Percentiles rank a stretch among this genome's conserved stretches.
Conservation (phyloP, 2,797 vertebrate species). For the Synaphobranchus kaupii region DNA sequence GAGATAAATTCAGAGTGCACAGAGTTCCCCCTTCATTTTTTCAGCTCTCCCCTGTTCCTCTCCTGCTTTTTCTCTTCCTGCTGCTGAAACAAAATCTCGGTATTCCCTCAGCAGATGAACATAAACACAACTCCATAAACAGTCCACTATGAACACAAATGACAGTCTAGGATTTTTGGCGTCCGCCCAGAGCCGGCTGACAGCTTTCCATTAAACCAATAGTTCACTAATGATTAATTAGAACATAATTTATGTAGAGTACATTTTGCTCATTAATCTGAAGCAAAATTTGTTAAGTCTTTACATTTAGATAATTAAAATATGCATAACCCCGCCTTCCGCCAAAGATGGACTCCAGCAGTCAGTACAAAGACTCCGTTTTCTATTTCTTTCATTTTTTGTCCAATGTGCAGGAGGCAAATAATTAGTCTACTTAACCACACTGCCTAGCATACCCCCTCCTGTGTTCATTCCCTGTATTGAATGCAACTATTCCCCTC, state of each 20-base stretch:
- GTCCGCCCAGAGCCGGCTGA: constrained; percentile 73
- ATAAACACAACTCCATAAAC: constrained; percentile 75
- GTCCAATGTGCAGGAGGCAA: constrained; percentile 70
- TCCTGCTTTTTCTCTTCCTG: not conserved
- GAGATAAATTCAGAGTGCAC: not conserved
- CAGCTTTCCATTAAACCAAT: constrained; percentile 79
- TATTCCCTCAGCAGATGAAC: constrained; percentile 70
- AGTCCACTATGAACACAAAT: constrained; percentile 77
- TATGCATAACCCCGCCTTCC: constrained; percentile 78
- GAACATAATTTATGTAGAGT: constrained; percentile 89
- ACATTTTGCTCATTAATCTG: constrained; percentile 93
- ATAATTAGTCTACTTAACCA: constrained; percentile 69
- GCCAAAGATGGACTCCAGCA: constrained; percentile 77
- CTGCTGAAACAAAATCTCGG: not conserved
- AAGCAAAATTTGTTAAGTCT: constrained; percentile 97
- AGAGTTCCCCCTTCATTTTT: not conserved
- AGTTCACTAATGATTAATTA: constrained; percentile 85
- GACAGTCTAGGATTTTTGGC: constrained; percentile 80
- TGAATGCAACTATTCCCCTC: not conserved
- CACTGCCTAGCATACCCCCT: constrained; percentile 28
- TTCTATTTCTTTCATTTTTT: constrained; percentile 62
- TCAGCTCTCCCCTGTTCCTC: not conserved
- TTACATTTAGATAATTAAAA: constrained; percentile 99
- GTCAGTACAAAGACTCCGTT: constrained; percentile 63
- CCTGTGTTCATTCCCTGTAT: not conserved